Evolutionary conservation across 2,888 invertebrate genomes (phyloP).

Genomic region (Drosophila merina): DNA sequence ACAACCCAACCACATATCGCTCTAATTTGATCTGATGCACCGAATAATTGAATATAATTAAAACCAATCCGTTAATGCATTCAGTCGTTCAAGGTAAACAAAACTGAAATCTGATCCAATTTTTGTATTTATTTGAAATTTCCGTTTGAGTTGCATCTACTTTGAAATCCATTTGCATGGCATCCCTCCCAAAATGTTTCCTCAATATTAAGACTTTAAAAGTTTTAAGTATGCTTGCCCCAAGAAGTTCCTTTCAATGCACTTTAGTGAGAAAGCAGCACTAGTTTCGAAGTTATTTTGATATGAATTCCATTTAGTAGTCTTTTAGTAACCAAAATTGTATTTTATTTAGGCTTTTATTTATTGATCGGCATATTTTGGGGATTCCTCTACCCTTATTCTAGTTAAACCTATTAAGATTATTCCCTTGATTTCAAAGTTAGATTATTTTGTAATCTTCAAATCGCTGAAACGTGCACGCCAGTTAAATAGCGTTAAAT

Average conservation of each 20-base stretch:
- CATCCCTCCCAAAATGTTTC: neutral
- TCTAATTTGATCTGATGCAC: slow-evolving; percentile 36
- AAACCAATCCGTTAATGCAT: slow-evolving; percentile 35
- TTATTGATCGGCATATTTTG: too few species aligned
- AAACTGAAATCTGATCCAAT: slow-evolving; percentile 13
- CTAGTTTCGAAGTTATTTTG: neutral
- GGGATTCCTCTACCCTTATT: too few species aligned
- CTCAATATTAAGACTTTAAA: neutral
- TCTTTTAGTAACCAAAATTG: too few species aligned
- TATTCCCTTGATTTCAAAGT: too few species aligned
- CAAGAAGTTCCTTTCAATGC: neutral
- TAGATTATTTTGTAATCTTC: neutral
- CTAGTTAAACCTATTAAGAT: too few species aligned
- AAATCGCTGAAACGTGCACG: slow-evolving; percentile 38
- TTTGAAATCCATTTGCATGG: slow-evolving; percentile 22
- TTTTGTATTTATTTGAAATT: slow-evolving; percentile 13
- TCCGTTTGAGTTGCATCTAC: slow-evolving; percentile 24
- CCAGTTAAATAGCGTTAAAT: slow-evolving; percentile 12
- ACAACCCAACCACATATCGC: slow-evolving; percentile 30
- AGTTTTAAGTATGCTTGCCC: neutral
- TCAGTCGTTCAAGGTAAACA: slow-evolving; percentile 77
- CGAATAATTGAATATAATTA: slow-evolving; percentile 33
- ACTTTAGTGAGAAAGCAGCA: neutral
- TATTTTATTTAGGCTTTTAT: too few species aligned
- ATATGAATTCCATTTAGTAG: neutral